Conservation (phyloP, 2,797 vertebrate genomes). For the Toxotes lorentzi region DNA sequence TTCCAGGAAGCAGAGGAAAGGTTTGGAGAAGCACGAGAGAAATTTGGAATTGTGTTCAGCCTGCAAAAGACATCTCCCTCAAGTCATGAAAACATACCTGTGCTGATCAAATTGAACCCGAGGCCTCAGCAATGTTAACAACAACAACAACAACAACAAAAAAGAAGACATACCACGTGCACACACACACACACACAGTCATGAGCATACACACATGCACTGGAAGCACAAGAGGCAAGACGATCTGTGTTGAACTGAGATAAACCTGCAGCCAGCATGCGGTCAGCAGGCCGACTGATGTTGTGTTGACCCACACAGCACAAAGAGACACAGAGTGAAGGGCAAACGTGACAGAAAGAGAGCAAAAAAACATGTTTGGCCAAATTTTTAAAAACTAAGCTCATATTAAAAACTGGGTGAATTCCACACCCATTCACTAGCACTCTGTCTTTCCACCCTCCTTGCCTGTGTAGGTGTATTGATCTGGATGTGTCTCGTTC, state of each 20-base stretch:
- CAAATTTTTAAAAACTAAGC: conserved; percentile 8
- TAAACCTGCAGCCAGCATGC: conserved; percentile 75
- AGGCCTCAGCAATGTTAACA: conserved; percentile 32
- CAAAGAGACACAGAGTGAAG: conserved; percentile 42
- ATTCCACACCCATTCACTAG: conserved; percentile 22
- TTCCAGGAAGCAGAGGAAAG: conserved; percentile 40
- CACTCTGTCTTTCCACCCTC: conserved; percentile 23
- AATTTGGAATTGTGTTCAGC: conserved; percentile 35
- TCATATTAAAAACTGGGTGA: conserved; percentile 19
- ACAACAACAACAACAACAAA: conserved; percentile 5
- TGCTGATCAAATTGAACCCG: conserved; percentile 48
- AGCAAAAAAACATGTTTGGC: background rate
- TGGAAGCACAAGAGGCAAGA: conserved; percentile 43
- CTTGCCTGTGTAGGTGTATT: conserved; percentile 25
- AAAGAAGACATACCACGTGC: background rate
- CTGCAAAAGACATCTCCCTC: conserved; percentile 30
- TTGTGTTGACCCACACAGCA: conserved; percentile 49
- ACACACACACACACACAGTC: conserved; percentile 20
- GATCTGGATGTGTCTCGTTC: conserved; percentile 43
- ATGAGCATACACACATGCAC: conserved; percentile 10
- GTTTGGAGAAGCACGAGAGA: conserved; percentile 26
- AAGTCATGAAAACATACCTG: conserved; percentile 50
- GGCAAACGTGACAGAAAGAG: conserved; percentile 22
- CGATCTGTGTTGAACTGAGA: conserved; percentile 71
- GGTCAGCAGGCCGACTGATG: conserved; percentile 63